Conservation (phyloP, 2,888 invertebrate genomes). For the Malthinus seriepunctatus region DNA sequence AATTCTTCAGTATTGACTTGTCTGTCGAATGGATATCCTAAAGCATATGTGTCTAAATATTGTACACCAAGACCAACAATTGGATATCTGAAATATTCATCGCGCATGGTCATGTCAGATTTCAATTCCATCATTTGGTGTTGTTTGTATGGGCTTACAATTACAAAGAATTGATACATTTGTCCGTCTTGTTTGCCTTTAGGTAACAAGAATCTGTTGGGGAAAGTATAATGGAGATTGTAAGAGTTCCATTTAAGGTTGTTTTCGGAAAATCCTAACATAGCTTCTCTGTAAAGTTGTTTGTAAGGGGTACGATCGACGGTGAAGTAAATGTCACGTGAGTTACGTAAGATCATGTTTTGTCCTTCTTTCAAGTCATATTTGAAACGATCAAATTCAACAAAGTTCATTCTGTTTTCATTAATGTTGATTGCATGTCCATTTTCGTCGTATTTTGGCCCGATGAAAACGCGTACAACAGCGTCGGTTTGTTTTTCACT, state of each 20-base stretch:
- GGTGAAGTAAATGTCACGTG: slow-evolving; percentile 66
- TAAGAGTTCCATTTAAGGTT: slow-evolving; percentile 59
- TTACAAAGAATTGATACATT: slow-evolving; percentile 58
- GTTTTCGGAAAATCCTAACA: slow-evolving; percentile 59
- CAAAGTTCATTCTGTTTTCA: slow-evolving; percentile 63
- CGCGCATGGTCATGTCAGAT: slow-evolving; percentile 27
- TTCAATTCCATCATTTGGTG: slow-evolving; percentile 2
- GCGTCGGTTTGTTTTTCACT: slow-evolving; percentile 63
- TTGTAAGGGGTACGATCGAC: slow-evolving; percentile 67
- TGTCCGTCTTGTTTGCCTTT: slow-evolving; percentile 69
- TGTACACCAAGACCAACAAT: slow-evolving; percentile 36
- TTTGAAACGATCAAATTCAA: slow-evolving; percentile 63
- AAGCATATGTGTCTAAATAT: slow-evolving; percentile 61
- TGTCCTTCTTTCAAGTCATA: slow-evolving; percentile 65
- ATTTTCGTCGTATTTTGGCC: slow-evolving; percentile 68
- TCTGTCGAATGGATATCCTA: slow-evolving; percentile 78
- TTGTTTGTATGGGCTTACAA: slow-evolving; percentile 53
- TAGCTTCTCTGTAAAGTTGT: slow-evolving; percentile 66
- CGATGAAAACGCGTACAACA: slow-evolving; percentile 67
- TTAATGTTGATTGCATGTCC: slow-evolving; percentile 58
- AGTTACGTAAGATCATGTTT: slow-evolving; percentile 70
- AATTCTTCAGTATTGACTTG: slow-evolving; percentile 62
- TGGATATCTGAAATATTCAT: slow-evolving; percentile 31
- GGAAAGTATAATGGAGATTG: slow-evolving; percentile 69
- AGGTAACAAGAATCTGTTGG: slow-evolving; percentile 69